Base-by-base conservation (phyloP, 2,888 invertebrate species). In the Deilephila porcellus region DNA sequence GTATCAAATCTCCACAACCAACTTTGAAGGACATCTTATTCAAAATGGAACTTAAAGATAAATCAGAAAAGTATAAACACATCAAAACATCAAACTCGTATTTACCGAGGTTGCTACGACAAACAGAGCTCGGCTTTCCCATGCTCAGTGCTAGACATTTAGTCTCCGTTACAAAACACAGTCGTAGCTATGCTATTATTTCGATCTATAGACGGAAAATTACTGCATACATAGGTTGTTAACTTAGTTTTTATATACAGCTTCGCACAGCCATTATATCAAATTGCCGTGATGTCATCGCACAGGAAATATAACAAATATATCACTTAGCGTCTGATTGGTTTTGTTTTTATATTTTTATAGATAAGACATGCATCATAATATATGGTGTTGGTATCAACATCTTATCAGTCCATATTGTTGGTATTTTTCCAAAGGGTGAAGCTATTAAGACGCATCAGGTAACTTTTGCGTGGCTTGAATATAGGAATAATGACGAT, bases 161-260 rank as follows among this genome's bases (percentile, higher is more conserved):
- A 88, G 88, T 85, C 85, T 77, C 93, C 93, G 93, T 93, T 93
- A 93, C 83, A 81, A 90, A 91, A 88, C 88, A 89, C 87, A 91
- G 91, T 91, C 87, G 85, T 86, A 80, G 84, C 85, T 84, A 83
- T 87, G 85, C 87, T 85, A 91, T 91, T 91, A 91, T 81, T 84
- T 85, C 81, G 83, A 85, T 86, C 85, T 85, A 85, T 90, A 88
- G 88, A 85, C 81, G 87, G 91, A 90, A 91, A 91, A 91, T 91
- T 91, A 89, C 91, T 86, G 88, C 80, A 82, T 76, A 74, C 62
- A 62, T 37, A 29, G 34, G 71, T 71, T 60, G 29, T 60, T 60
- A 45, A 45, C 71, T 56, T 19, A 56, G 53, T 71, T 71, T 71
- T 71, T 71, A 56, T 71, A 71, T 20, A 70, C 56, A 34, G 56